Base-by-base conservation (phyloP, 2,888 invertebrate genomes). In the Trachelus tabidus region DNA sequence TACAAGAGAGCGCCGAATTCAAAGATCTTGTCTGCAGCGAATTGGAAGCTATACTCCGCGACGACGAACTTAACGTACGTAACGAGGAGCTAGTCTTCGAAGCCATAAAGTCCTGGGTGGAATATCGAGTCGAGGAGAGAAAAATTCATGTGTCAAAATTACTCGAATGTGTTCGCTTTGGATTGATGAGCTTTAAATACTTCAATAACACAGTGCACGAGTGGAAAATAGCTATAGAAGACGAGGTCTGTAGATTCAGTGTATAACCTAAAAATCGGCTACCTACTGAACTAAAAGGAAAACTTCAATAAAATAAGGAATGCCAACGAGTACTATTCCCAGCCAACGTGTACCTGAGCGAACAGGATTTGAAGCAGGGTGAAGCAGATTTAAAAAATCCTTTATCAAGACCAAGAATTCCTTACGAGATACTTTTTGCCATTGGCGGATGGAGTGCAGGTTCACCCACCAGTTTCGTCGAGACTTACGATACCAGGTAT, bases 381-480 rank as follows among this genome's bases (percentile, higher is more conserved):
- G 93, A 93, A 85, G 92, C 92, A 23, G 93, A 93, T 85, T 91
- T 93, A 4, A 92, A 92, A 83, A 94, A 95, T 87, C 94, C 94
- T 0, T 87, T 95, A 68, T 93, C 94, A 12, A 92, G 95, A 80
- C 96, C 97, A 0, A 92, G 97, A 80, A 94, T 96, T 91, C 96
- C 94, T 74, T 95, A 96, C 89, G 96, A 96, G 86, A 94, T 96
- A 85, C 93, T 97, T 15, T 97, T 97, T 90, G 96, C 97, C 23
- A 94, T 97, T 31, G 97, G 97, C 4, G 97, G 97, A 1, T 97
- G 97, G 97, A 93, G 95, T 89, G 94, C 95, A n/a, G 96, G 96
- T n/a, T 95, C 95, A 82, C 96, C 96, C 0, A 96, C 96, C 0
- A 96, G 95, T 91, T 96, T 96, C 86, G 94, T 96, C 35, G 95